Percentiles rank a stretch among this genome's conserved stretches.
Conservation (phyloP, 2,113 vertebrate species). For the Anhinga rufa region DNA sequence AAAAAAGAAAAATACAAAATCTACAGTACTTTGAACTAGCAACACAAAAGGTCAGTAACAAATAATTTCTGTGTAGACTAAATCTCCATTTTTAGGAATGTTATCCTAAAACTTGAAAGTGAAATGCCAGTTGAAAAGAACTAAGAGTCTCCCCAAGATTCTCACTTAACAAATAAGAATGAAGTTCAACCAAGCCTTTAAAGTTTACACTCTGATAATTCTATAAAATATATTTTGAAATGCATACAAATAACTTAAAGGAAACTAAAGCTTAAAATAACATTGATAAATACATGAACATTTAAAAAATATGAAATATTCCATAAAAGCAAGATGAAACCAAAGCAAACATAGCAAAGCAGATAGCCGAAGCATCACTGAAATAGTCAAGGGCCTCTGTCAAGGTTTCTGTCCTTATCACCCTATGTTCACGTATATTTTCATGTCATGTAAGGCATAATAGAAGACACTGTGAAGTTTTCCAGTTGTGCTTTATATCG, state of each 20-base stretch:
- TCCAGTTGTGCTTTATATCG: not conserved
- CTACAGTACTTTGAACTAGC: not conserved
- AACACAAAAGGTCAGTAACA: conserved; percentile 1
- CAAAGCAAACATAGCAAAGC: not conserved
- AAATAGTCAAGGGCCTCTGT: not conserved
- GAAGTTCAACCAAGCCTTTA: not conserved
- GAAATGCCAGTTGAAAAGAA: not conserved
- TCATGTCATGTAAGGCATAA: not conserved
- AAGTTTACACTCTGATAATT: not conserved
- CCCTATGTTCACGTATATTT: not conserved
- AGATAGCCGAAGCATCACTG: not conserved
- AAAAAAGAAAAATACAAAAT: not conserved
- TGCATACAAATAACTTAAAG: not conserved
- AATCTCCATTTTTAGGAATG: conserved; percentile 43
- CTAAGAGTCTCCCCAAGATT: not conserved
- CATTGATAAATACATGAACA: not conserved
- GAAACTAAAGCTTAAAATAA: not conserved
- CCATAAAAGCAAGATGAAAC: not conserved
- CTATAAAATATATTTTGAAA: not conserved
- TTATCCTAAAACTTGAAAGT: conserved; percentile 1
- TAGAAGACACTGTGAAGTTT: not conserved
- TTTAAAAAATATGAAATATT: not conserved
- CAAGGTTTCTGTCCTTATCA: not conserved
- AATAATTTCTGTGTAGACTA: conserved; percentile 5
- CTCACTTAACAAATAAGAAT: not conserved